Evolutionary conservation across 2,888 invertebrate species (phyloP).

Genomic region (Dryobota labecula): DNA sequence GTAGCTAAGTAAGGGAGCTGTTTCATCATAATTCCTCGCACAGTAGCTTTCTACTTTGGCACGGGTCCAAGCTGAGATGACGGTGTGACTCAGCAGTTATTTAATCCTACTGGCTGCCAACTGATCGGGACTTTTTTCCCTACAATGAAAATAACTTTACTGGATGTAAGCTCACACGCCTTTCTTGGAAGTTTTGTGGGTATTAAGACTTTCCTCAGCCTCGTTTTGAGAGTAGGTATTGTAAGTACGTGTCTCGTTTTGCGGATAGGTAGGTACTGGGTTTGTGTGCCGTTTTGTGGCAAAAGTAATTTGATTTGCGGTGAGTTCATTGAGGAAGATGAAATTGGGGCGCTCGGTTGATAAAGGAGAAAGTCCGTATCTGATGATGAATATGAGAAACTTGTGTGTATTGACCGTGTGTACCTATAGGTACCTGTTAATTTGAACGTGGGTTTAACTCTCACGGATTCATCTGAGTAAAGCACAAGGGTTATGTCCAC

Average conservation of each 20-base stretch:
- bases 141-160: constrained; percentile 48
- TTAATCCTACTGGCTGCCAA: constrained; percentile 48
- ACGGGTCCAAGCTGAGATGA: constrained; percentile 62
- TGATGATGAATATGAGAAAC: not conserved
- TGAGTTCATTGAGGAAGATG: constrained; percentile 42
- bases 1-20: constrained; percentile 58
- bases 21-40: constrained; percentile 64
- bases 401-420: not conserved
- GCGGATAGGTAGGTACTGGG: not conserved
- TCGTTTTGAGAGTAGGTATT: constrained; percentile 6
- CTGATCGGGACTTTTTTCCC: constrained; percentile 46
- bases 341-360: constrained; percentile 20
- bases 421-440: not conserved
- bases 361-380: constrained; percentile 22
- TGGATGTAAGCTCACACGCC: constrained; percentile 36
- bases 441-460: too few species aligned
- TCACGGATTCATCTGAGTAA: not conserved
- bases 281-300: not conserved
- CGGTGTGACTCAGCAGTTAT: constrained; percentile 62
- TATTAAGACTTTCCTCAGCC: constrained; percentile 23
- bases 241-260: constrained; percentile 15
- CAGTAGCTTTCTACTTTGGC: constrained; percentile 66
- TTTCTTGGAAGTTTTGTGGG: constrained; percentile 31
- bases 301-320: constrained; percentile 21
- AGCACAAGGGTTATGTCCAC: not conserved